Percentiles rank a stretch among this genome's conserved stretches.
Conservation (phyloP, 2,888 invertebrate species). For the Caenorhabditis sp. region DNA sequence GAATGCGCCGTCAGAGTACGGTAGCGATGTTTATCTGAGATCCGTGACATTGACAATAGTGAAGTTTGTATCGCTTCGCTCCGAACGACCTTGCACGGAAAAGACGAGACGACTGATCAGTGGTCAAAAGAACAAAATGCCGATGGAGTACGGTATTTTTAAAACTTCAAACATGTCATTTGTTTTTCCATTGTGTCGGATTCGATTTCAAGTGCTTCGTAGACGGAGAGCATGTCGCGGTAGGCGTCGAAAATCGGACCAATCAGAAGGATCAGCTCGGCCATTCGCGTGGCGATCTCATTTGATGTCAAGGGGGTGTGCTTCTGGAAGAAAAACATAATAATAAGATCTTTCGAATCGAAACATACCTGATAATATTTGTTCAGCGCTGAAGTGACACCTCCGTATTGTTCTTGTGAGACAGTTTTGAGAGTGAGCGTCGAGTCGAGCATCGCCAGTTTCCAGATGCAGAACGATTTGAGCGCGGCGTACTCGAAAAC, state of each 20-base stretch:
- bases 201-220: background rate
- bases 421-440: background rate
- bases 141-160: too few species aligned
- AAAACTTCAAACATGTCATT: too few species aligned
- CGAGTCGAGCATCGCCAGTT: background rate
- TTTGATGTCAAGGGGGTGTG: background rate
- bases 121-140: too few species aligned
- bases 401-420: conserved; percentile 2
- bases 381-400: background rate
- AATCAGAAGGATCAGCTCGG: background rate
- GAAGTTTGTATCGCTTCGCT: too few species aligned
- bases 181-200: background rate
- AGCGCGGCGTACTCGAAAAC: conserved; percentile 5
- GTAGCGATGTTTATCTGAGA: too few species aligned
- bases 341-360: background rate
- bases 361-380: conserved; percentile 5
- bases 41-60: too few species aligned
- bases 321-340: background rate
- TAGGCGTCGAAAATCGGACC: background rate
- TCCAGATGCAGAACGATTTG: conserved; percentile 10
- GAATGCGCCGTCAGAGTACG: too few species aligned
- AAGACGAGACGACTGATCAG: too few species aligned
- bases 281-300: conserved; percentile 1
- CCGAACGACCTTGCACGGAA: too few species aligned
- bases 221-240: background rate